These are phyloP conservation scores for Temnothorax nylanderi DNA, from an alignment of 1,140 invertebrate species.

Conservation along the genomic window DNA sequence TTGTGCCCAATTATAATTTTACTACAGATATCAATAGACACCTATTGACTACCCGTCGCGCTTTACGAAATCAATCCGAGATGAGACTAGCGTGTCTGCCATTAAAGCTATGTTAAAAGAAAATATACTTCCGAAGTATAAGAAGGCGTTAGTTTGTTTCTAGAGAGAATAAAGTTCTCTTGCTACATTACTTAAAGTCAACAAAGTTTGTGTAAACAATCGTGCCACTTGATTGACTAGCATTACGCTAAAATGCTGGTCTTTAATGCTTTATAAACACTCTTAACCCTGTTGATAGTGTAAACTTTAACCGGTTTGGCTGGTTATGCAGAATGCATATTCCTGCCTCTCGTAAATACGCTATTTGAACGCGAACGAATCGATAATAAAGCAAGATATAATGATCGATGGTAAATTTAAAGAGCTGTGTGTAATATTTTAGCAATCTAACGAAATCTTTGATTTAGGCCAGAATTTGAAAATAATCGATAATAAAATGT, in stretches of 20 bases:
- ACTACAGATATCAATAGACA: not conserved
- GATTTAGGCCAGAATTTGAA: not conserved
- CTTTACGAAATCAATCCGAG: slow-evolving; percentile 38
- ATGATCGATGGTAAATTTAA: not conserved
- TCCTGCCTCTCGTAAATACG: slow-evolving; percentile 1
- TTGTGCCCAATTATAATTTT: not conserved
- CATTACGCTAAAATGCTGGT: slow-evolving; percentile 55
- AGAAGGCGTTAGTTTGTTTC: slow-evolving; percentile 50
- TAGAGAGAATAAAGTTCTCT: slow-evolving; percentile 43
- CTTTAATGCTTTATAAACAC: slow-evolving; percentile 61
- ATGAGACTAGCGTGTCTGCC: slow-evolving; percentile 8
- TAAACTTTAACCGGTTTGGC: slow-evolving; percentile 35
- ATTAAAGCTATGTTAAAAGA: slow-evolving; percentile 46
- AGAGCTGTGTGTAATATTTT: not conserved
- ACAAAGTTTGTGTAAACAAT: slow-evolving; percentile 52
- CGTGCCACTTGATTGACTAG: slow-evolving; percentile 52
- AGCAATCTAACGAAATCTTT: not conserved
- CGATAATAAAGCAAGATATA: slow-evolving; percentile 1
- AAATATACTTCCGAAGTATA: slow-evolving; percentile 29
- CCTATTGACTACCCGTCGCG: not conserved
- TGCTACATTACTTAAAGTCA: slow-evolving; percentile 50
- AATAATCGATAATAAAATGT: slow-evolving; percentile 36
- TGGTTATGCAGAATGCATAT: slow-evolving; percentile 28
- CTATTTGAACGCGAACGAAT: not conserved
- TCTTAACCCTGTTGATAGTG: slow-evolving; percentile 56